phyloP scores from a whole-genome alignment of 2,113 vertebrate species.

The rat (Rattus norvegicus) region GRCr8 NC_086032.1:29332501-29333000 shows the following conservation, averaged over 20 bases:
- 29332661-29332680: background rate
- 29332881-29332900: background rate
- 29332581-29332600: background rate
- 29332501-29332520: background rate
- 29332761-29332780: background rate
- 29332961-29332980: background rate
- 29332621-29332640: background rate
- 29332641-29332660: background rate
- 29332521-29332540: background rate
- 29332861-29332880: background rate
- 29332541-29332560: background rate
- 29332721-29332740: background rate
- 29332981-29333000: background rate
- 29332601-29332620: background rate
- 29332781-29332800: background rate
- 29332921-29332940: background rate
- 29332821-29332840: background rate
- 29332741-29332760: background rate
- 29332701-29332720: background rate
- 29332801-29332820: background rate
- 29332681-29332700: background rate
- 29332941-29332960: background rate
- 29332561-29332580: background rate
- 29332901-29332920: background rate
- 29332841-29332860: background rate